Base-by-base conservation (phyloP, 2,888 invertebrate genomes). In the Diploptera punctata region DNA sequence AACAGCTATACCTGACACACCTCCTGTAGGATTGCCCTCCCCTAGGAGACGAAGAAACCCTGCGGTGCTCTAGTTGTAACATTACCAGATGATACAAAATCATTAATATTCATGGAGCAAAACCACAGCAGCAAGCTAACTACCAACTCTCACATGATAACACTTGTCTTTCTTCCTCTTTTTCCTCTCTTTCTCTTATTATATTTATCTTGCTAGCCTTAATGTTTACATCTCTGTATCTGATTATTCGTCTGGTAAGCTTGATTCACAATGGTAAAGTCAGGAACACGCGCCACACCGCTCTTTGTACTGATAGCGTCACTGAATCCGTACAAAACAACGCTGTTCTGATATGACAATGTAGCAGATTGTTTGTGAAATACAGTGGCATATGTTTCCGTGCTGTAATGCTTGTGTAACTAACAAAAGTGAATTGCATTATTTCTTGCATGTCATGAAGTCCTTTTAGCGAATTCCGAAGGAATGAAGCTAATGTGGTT, bases 21-120 rank as follows among this genome's bases (percentile, higher is more conserved):
- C 5, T 13, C 38, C 13, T 38, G 38, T 38, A 13, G 38, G 38
- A 38, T 38, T 5, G 38, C 38, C 13, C 7, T 38, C 13, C 52
- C 19, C 49, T 5, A n/a, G 49, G 21, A 19, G n/a, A n/a, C n/a
- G n/a, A n/a, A 19, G 10, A 49, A 9, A 5, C 7, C 52, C 52
- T 19, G n/a, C 5, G 10, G 19, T 26, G 4, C n/a, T 19, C 38
- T 43, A 19, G 3, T 13, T 43, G 18, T 21, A 16, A 21, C 43
- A 62, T 62, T 31, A 43, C 38, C 31, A 7, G 43, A 43, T 43
- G 21, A n/a, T 61, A 38, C 38, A 10, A 18, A 44, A n/a, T 65
- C 65, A 65, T 65, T 65, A 65, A 65, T 47, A 65, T 65, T 65
- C 65, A 65, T 65, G 65, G 54, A 26, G 21, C 47, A n/a, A 18